Conservation (phyloP, 1,140 invertebrate species). For the Zaprionus vittiger region DNA sequence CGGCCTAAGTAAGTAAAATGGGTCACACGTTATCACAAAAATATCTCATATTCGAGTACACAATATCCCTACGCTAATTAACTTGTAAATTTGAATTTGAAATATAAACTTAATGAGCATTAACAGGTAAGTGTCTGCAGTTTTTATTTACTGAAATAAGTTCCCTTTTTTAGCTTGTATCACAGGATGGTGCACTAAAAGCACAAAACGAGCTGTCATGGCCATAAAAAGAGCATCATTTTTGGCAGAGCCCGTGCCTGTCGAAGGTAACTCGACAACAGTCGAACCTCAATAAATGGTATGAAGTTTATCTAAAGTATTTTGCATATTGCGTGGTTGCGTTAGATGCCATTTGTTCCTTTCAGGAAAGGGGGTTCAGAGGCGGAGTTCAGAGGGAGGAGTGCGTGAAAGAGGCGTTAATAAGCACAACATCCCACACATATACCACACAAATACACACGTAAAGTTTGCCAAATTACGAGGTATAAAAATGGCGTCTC, state of each 20-base stretch:
- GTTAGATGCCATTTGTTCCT: background rate
- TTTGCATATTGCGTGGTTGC: constrained; percentile 19
- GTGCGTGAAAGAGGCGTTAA: constrained; percentile 30
- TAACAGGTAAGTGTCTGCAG: background rate
- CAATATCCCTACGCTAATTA: background rate
- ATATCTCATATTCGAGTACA: no score
- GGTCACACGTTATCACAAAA: no score
- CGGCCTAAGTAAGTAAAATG: no score
- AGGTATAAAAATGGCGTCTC: constrained; percentile 77
- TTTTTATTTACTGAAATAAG: background rate
- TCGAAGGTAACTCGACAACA: constrained; percentile 15
- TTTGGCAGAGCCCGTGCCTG: background rate
- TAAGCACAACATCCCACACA: constrained; percentile 52
- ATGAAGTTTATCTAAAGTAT: constrained; percentile 21
- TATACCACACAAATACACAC: constrained; percentile 42
- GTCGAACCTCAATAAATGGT: constrained; percentile 28
- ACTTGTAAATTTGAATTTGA: background rate
- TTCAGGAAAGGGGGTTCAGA: background rate
- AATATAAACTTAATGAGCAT: constrained; percentile 1
- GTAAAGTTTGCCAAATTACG: constrained; percentile 69
- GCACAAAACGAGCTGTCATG: constrained; percentile 20
- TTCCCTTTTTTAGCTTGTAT: background rate
- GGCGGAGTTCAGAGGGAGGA: background rate
- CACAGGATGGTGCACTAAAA: constrained; percentile 17
- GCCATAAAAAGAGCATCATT: constrained; percentile 33